Base-by-base conservation (phyloP, 2,113 vertebrate species). In the Myiopsitta monachus region DNA sequence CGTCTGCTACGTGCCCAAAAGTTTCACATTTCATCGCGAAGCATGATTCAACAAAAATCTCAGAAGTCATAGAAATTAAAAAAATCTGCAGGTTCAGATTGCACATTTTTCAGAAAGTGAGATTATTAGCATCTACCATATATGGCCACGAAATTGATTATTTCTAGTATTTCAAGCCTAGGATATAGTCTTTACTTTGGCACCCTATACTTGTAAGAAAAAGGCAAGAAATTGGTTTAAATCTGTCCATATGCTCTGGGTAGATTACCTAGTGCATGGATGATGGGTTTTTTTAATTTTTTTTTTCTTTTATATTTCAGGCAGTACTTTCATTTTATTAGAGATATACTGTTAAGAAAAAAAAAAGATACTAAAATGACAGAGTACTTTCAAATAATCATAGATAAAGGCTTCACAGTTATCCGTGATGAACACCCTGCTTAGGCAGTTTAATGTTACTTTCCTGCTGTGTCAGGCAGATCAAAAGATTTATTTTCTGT, bases 361-460 rank as follows among this genome's bases (percentile, higher is more conserved):
- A 82, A 67, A 1, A 5, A 61, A 62, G 28, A 21, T 49, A 66
- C 10, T 73, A 67, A 68, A 91, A 81, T 90, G 38, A n/a, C 12
- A 10, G 55, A 63, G 46, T 51, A 26, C 44, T 86, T 93, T 80
- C 72, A 86, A 49, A 44, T 88, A 81, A 91, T 84, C 55, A 81
- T 24, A 79, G 63, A 87, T 80, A 44, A 83, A 67, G 38, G 8
- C 14, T 92, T 88, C 78, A 62, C 41, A 83, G 49, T 63, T 88
- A 15, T 77, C 46, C 13, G 11, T 54, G 72, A 83, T 57, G 49
- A 95, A 83, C 39, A 39, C 18, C 43, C 52, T 66, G 33, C 80
- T 92, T 74, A 75, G n/a, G 21, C 64, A 46, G 41, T 83, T 93
- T 83, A 90, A 83, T 86, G 72, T 66, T 92, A 80, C 90, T 92